Evolutionary conservation across 2,888 invertebrate species (phyloP), one percentile per base, ranked within the genome.

Genomic region (Chydorus sphaericus): DNA sequence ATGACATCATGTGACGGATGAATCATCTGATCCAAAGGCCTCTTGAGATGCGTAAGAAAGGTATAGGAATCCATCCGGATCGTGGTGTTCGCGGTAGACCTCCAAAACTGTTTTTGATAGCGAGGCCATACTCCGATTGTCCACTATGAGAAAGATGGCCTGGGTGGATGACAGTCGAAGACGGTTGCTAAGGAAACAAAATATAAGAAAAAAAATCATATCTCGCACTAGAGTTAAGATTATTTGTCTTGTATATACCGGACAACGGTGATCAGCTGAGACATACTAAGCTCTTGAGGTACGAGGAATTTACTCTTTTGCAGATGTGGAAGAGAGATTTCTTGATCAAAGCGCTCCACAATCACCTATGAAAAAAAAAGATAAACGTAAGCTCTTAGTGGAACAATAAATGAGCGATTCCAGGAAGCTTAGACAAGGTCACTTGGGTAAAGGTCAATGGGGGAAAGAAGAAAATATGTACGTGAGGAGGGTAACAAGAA

Each of bases 31-130:
- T 11, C 89, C 90, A 68, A 90, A 91, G 62, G 85, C 85, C 73
- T 90, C 89, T 72, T 90, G 89, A 26, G 88, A 88, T 0, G 90
- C 88, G 66, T 90, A 91, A 0, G 87, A 87, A 64, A 90, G 80
- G 68, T 90, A 89, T 0, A 91, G 77, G 66, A 88, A 91, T 0
- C 91, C 91, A 67, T 90, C 90, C 30, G 81, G 81, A 61, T 85
- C 84, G 49, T 80, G 78, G 63, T 84, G 79, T 59, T 81, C 78
- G 36, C 79, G 77, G 70, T 90, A 88, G 0, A 88, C 79, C 69
- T 91, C 86, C 0, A 83, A 79, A 72, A 91, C 76, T 0, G 88
- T 85, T 62, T 83, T 75, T 26, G 86, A 84, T 72, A 88, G 79
- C 61, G 84, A 84, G 18, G 85, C 76, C 77, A 90, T 81, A 55